Evolutionary conservation across 2,113 vertebrate species (phyloP).

Genomic region (Rhea pennata): DNA sequence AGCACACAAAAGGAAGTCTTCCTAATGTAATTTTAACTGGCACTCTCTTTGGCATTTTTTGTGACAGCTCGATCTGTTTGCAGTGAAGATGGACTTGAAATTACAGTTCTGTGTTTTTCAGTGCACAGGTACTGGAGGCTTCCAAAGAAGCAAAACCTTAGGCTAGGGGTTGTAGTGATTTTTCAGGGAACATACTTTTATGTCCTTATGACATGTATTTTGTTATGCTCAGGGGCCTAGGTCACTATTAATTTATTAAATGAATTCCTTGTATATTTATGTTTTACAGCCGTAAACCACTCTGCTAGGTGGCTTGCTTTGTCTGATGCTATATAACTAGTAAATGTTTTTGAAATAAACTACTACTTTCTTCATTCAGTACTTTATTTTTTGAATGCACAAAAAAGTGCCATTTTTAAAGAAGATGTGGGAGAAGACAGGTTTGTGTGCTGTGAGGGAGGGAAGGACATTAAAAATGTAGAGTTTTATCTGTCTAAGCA

Average conservation of each 20-base stretch:
- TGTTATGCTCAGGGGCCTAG: neutral
- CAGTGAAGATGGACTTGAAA: neutral
- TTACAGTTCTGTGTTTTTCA: neutral
- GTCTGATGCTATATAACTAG: neutral
- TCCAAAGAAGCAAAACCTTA: neutral
- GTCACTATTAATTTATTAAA: neutral
- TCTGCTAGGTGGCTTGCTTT: neutral
- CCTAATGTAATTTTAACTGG: neutral
- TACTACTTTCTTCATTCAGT: neutral
- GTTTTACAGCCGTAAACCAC: neutral
- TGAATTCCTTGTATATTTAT: neutral
- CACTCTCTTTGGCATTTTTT: neutral
- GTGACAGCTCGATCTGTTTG: neutral
- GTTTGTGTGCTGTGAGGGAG: neutral
- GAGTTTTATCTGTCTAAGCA: neutral
- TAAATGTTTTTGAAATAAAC: neutral
- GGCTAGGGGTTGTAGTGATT: neutral
- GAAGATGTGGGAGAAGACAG: neutral
- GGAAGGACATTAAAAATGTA: neutral
- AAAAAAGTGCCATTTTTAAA: neutral
- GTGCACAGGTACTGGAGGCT: neutral
- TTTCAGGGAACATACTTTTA: neutral
- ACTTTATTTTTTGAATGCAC: neutral
- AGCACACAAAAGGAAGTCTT: neutral
- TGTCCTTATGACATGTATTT: neutral